phyloP scores from a whole-genome alignment of 2,888 invertebrate species.

The Chloroclystis v-ata region DNA sequence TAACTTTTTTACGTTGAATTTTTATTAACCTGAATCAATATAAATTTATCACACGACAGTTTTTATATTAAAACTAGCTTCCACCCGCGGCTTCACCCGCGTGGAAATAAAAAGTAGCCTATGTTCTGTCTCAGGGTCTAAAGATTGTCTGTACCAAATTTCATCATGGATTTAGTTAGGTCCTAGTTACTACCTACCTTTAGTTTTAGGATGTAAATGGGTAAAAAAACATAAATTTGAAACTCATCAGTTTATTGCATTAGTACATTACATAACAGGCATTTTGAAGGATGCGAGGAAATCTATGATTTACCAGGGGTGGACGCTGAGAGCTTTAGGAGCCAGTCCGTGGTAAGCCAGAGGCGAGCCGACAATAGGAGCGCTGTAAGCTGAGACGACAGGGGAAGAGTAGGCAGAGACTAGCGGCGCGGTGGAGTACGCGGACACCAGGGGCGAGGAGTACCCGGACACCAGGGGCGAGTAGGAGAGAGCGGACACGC shows the following conservation, averaged over 20 bases:
- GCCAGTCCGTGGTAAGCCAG: constrained; percentile 32
- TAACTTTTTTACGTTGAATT: no score
- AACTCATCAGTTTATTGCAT: constrained; percentile 1
- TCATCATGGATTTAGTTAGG: no score
- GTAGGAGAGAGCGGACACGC: constrained; percentile 30
- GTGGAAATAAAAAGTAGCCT: no score
- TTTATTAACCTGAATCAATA: no score
- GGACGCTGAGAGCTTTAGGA: constrained; percentile 39
- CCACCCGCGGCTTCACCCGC: no score
- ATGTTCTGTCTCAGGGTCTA: no score
- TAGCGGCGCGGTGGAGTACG: constrained; percentile 39
- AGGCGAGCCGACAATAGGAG: constrained; percentile 24
- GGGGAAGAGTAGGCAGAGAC: constrained; percentile 33
- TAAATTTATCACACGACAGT: no score
- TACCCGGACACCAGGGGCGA: constrained; percentile 36
- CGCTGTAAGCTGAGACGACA: constrained; percentile 20
- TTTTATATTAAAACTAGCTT: no score
- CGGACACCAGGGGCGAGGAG: constrained; percentile 24
- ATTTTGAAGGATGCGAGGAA: background rate
- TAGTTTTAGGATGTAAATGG: no score
- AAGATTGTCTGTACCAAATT: no score
- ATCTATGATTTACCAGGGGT: constrained; percentile 31
- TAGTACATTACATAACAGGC: background rate
- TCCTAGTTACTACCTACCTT: no score
- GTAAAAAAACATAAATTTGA: background rate